Base-by-base conservation (phyloP, 2,888 invertebrate species). In the Callosobruchus maculatus region DNA sequence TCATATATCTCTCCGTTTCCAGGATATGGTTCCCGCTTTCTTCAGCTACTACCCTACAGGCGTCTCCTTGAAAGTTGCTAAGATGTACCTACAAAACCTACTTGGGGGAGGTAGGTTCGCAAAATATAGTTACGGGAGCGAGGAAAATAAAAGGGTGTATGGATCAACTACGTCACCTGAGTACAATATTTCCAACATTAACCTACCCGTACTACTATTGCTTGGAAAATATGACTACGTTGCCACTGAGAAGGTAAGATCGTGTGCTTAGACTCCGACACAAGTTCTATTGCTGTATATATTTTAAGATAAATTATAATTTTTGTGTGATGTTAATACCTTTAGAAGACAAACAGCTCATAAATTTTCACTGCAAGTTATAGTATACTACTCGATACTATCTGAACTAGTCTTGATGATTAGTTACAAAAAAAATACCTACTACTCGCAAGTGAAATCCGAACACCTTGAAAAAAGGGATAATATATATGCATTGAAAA, bases 21-120 rank as follows among this genome's bases (percentile, higher is more conserved):
- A 78, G 78, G 77, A 78, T 73, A 20, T 76, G 18, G 22, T 78
- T n/a, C 76, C 77, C 13, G 74, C 75, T n/a, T 74, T 77, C 67
- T 71, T 76, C 18, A 77, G 76, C 70, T 74, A 71, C 31, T 77
- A 74, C 26, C 77, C 77, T 13, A 71, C 75, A 0, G 75, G 71
- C 18, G 22, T 75, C 9, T 49, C 49, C 3, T 3, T 49, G 13
- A 49, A 49, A 18, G 49, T 49, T 3, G 3, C 13, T 1, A 49
- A 49, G 13, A 49, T 49, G 49, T 49, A 49, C 13, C 7, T 49
- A 18, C 49, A 49, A 49, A 13, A 1, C 1, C 9, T 49, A 7
- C 49, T 49, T 49, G 9, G 13, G 49, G 13, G 13, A 13, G 49
- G 49, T 1, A 49, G 49, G 13, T 49, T 49, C 13, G 49, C 9